Conservation (phyloP, 92 coral and sea anemone species). For the Zoanthus sansibaricus region DNA sequence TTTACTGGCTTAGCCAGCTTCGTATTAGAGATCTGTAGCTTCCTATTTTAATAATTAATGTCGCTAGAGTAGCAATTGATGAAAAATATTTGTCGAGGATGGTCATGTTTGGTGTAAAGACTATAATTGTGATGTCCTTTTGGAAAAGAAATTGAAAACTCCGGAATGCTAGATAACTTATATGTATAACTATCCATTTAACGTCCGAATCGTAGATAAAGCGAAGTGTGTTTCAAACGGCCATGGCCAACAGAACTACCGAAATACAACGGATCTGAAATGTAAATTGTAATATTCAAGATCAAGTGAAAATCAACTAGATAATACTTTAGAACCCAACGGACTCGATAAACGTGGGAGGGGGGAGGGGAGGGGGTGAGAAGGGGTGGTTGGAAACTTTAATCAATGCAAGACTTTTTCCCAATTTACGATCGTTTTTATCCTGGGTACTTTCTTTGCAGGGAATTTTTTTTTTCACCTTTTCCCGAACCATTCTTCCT, state of each 20-base stretch:
- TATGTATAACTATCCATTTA: neutral
- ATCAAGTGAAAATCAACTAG: neutral
- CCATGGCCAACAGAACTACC: neutral
- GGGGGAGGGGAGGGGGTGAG: no score
- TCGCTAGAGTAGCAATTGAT: no score
- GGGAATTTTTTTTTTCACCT: no score
- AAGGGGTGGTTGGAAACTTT: no score
- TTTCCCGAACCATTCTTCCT: no score
- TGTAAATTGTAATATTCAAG: neutral
- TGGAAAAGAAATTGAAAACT: neutral
- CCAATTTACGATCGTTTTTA: no score
- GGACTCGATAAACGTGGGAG: neutral
- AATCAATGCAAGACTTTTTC: no score
- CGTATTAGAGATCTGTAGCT: no score
- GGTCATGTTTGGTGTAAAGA: neutral
- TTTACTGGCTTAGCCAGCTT: no score
- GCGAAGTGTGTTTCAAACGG: neutral
- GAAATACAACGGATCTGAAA: neutral
- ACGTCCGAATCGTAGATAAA: neutral
- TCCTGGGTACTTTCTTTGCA: no score
- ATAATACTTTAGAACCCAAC: neutral
- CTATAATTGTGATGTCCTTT: neutral
- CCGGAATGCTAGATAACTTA: neutral
- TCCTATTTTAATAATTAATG: no score
- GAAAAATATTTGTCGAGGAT: no score